Evolutionary conservation across 2,797 vertebrate genomes (phyloP), one percentile per base, ranked within the genome.

Genomic region (Anguilla pacifica): DNA sequence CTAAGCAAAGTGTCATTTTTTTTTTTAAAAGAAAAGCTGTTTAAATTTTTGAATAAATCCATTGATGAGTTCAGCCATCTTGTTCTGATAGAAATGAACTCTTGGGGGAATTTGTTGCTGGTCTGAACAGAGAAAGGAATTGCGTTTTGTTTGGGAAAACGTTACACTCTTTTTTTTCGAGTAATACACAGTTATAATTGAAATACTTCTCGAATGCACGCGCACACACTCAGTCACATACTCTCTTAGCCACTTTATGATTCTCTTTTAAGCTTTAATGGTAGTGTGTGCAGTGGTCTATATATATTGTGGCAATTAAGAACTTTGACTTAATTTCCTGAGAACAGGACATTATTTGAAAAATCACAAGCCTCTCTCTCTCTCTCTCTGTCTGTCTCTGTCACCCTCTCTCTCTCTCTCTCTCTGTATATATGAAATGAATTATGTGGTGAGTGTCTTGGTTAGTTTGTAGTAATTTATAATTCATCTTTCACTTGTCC

Each of bases 401-500:
- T 74, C 31, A 17, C 31, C 43, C 49, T 43, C 11, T 31, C 87
- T 88, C 28, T 70, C 86, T 88, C 25, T 89, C 64, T 85, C 91
- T 61, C 35, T 89, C 85, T 83, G n/a, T 31, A 11, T 79, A 53
- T 53, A 53, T 46, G 19, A 64, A 64, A 86, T 53, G 61, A 86
- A 86, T 39, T 79, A 51, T 81, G 57, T 77, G 72, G 15, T 79
- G 88, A 86, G 31, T 79, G 31, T 81, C 70, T 83, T 87, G n/a
- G 85, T 83, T 35, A 55, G 82, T 87, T 84, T 85, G 72, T 85
- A 82, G 67, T 87, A 55, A 87, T 87, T 84, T 93, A 94, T 92
- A 89, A 93, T 94, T 93, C 89, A 93, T 95, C 94, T 93, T 94
- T 95, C 91, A 90, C 89, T 95, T 96, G 91, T 90, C 94, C 94